Base-by-base conservation (phyloP, 2,113 vertebrate genomes). In the Trematocara marginatum region DNA sequence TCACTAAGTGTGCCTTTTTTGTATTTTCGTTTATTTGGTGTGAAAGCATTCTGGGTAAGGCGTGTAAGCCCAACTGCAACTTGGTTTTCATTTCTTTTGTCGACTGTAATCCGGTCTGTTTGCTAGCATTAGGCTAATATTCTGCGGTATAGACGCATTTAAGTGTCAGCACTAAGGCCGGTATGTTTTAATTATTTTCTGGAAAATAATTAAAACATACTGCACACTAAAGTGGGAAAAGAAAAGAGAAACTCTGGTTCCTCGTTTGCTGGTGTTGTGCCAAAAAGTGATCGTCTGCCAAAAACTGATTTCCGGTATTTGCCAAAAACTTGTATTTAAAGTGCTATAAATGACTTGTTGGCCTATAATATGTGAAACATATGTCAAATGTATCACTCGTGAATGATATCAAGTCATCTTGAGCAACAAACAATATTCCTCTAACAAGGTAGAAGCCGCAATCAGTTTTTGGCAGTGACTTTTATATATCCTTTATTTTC, bases 341-440 rank as follows among this genome's bases (percentile, higher is more conserved):
- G 29, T 59, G 57, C 57, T 59, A 59, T 59, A 59, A 59, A 59
- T 59, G 18, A 59, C 56, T 34, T 59, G 8, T 59, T 59, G 56
- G 56, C 18, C 29, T 59, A 59, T 59, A 59, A 59, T 59, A 59
- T 59, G 29, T 59, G 15, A 59, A 59, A 10, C 0, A 2, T 59
- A 18, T 59, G 0, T 10, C 15, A 34, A 34, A 34, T 59, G 3
- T 59, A 34, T 59, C 57, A 2, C 56, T 59, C 29, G 2, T 18
- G 29, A 59, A 34, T 59, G 29, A 34, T 34, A 59, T 59, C 57
- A 59, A 59, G 57, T 0, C 57, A 34, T 59, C 15, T 59, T 59
- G 29, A 59, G 15, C 57, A 10, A 0, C 57, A 59, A 59, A 59
- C 56, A 6, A 59, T 15, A 59, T 59, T 59, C 56, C 15, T 10